Evolutionary conservation across 1,140 invertebrate species (phyloP).

Genomic region (Anastrepha obliqua): DNA sequence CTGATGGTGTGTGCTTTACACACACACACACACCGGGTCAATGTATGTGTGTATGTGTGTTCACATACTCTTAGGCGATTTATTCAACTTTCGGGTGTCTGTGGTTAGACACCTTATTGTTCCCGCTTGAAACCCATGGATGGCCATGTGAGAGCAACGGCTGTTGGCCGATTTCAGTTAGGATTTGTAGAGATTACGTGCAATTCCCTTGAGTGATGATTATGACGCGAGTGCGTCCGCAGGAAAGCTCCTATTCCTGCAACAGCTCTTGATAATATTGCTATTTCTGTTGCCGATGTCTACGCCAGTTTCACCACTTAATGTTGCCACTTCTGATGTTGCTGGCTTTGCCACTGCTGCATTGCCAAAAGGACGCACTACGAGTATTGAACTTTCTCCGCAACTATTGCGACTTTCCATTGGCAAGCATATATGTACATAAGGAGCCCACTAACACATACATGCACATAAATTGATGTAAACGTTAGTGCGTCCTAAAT

Average conservation of each 20-base stretch:
- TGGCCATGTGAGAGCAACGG: neutral
- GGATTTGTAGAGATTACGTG: slow-evolving; percentile 13
- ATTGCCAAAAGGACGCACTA: neutral
- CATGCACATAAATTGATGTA: neutral
- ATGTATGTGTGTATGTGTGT: neutral
- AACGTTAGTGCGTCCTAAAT: no score
- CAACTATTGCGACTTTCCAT: neutral
- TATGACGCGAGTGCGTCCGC: slow-evolving; percentile 14
- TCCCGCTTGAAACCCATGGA: neutral
- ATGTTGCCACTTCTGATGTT: neutral
- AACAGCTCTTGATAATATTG: slow-evolving; percentile 1
- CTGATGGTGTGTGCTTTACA: neutral
- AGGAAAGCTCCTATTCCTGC: neutral
- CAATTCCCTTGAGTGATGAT: slow-evolving; percentile 45
- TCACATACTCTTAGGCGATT: neutral
- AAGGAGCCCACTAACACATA: neutral
- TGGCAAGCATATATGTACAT: neutral
- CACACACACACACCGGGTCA: neutral
- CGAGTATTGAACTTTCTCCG: neutral
- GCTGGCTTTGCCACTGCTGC: neutral
- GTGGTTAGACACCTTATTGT: neutral
- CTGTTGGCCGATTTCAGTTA: neutral
- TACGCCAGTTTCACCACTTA: neutral
- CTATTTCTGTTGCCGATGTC: neutral
- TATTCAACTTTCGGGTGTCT: neutral